Evolutionary conservation across 2,797 vertebrate genomes (phyloP).

Genomic region (Acanthopagrus latus): DNA sequence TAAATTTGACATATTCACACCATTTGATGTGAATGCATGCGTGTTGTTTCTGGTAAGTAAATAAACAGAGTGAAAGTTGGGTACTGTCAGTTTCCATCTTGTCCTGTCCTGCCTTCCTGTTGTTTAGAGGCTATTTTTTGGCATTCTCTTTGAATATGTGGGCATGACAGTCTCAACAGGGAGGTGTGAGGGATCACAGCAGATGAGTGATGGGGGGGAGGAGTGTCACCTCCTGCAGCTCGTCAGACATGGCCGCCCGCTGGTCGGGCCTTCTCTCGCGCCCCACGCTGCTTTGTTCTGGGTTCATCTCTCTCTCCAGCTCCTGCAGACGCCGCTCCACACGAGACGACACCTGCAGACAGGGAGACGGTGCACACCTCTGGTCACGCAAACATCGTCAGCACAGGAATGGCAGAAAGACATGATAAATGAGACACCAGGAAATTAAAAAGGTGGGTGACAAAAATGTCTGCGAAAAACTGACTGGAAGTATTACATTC

Average conservation of each 20-base stretch:
- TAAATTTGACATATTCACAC: not conserved
- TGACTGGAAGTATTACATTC: constrained; percentile 23
- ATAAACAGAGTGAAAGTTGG: not conserved
- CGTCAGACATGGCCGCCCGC: constrained; percentile 82
- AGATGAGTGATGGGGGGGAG: constrained; percentile 28
- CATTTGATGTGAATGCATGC: not conserved
- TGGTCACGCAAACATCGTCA: constrained; percentile 46
- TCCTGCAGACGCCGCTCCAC: constrained; percentile 92
- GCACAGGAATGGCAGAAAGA: constrained; percentile 3
- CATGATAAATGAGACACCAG: constrained; percentile 63
- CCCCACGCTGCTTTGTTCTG: constrained; percentile 78
- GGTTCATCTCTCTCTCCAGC: constrained; percentile 89
- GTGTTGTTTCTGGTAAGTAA: not conserved
- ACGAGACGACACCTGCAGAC: constrained; percentile 87
- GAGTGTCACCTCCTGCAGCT: constrained; percentile 90
- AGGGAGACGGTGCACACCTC: constrained; percentile 28
- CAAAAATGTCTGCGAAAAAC: constrained; percentile 35
- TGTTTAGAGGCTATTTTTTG: not conserved
- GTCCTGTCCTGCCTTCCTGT: not conserved
- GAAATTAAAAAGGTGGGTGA: constrained; percentile 62
- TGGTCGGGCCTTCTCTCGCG: constrained; percentile 84
- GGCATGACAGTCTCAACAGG: not conserved
- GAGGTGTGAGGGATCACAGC: constrained; percentile 27
- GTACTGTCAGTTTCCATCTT: not conserved
- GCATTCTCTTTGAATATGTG: constrained; percentile 3